Evolutionary conservation across 2,797 vertebrate genomes (phyloP), one percentile per base, ranked within the genome.

Genomic region (Botia kubotai): DNA sequence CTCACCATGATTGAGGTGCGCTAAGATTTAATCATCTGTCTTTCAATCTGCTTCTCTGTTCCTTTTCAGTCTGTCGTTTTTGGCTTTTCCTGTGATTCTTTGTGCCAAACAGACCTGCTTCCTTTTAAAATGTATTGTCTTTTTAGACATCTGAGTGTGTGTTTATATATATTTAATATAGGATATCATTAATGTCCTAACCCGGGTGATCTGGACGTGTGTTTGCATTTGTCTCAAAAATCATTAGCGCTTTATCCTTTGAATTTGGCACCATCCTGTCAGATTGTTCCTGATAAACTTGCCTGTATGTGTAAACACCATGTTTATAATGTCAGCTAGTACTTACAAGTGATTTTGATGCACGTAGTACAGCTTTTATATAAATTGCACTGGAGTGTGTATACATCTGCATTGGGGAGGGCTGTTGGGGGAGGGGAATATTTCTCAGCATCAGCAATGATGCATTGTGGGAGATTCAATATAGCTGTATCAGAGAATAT

Each of bases 91-190:
- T 66, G 36, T 82, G 76, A 75, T 58, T 69, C 66, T 82, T 77
- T 57, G 21, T 62, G 82, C 55, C 77, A 66, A 84, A 81, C 13
- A 72, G 71, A 8, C 63, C 3, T 33, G 62, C 36, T 39, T 46
- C 76, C 57, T 43, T 50, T 48, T 70, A 17, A 86, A 77, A 70
- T 68, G 66, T 78, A 85, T 88, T 91, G 89, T 88, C 83, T 23
- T 75, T 14, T 6, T 50, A 29, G 60, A 21, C 60, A 33, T 33
- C 33, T 33, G 33, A 33, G 33, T 39, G 50, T 33, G 63, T 66
- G 14, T 82, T 7, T 69, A 52, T 75, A 75, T 50, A 72, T 86
- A 23, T 79, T 71, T 71, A 23, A 79, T 71, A 43, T 16, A 78
- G 6, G 12, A 36, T 26, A 48, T 13, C 62, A n/a, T n/a, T 4